Base-by-base conservation (phyloP, 2,113 vertebrate genomes). In the Corvus hawaiiensis region DNA sequence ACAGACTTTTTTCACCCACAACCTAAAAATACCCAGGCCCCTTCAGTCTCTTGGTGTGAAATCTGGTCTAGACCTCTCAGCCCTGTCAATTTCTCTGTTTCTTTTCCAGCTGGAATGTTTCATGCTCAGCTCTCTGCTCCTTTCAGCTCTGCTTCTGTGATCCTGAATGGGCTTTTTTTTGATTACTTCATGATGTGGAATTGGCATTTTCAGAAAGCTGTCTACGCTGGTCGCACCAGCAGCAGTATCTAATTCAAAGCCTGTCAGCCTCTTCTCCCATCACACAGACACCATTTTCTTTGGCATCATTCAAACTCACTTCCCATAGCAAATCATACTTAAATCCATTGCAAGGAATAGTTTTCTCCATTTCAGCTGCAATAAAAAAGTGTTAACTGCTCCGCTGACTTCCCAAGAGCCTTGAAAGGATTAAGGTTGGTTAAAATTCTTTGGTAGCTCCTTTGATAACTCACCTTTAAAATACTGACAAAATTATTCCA, bases 11-110 rank as follows among this genome's bases (percentile, higher is more conserved):
- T 54, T n/a, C 13, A 2, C 73, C 49, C 11, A 0, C 41, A 41
- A 37, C 32, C 54, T 88, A 88, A 86, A 93, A 92, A 80, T 83
- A 95, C 2, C 28, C 4, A 0, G 15, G 58, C 19, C 74, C 32
- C 22, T 83, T 68, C 43, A 52, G 54, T 28, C 75, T 75, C 48
- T 46, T 59, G 62, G 52, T 0, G 0, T 30, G 32, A 92, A 75
- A 90, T 52, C 91, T 69, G 21, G 54, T 89, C 76, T 84, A 86
- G 64, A 58, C 55, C 83, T 84, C 80, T 95, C 79, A 72, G 56
- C 30, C 49, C 46, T 76, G 39, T 73, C 75, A 79, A 17, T 76
- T 85, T 79, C 15, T 23, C 80, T 68, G 27, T 52, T 59, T 73
- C 51, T 86, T 80, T 77, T 54, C 32, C 73, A 71, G 26, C 56